phyloP scores from a whole-genome alignment of 2,888 invertebrate genomes.

The Macrosoma leucophasiata region DNA sequence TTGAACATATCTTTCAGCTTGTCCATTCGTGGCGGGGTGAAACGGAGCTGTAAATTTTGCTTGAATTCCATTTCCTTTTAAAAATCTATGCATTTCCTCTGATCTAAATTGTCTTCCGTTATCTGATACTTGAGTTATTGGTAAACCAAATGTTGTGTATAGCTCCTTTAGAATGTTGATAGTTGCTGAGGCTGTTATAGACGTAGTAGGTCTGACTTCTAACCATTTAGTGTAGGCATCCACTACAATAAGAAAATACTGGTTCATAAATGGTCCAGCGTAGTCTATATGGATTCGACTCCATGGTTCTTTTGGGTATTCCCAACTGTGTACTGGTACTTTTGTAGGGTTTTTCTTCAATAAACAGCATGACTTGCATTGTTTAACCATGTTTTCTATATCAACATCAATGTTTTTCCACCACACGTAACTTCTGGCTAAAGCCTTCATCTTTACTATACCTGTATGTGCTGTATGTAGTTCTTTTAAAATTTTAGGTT shows the following conservation, averaged over 20 bases:
- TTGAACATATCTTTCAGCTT: constrained; percentile 20
- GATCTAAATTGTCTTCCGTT: constrained; percentile 17
- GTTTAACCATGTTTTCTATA: constrained; percentile 1
- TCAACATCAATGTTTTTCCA: constrained; percentile 7
- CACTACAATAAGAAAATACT: constrained; percentile 15
- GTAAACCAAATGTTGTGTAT: constrained; percentile 14
- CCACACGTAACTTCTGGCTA: constrained; percentile 2
- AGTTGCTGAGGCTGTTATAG: constrained; percentile 10
- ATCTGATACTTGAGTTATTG: constrained; percentile 11
- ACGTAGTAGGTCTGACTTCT: constrained; percentile 10
- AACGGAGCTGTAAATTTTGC: constrained; percentile 18
- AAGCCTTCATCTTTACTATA: constrained; percentile 4
- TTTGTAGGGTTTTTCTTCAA: constrained; percentile 14
- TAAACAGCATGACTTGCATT: constrained; percentile 1
- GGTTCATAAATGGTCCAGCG: constrained; percentile 17
- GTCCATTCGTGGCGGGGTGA: constrained; percentile 22
- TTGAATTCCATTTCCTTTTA: constrained; percentile 14
- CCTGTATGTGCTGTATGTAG: no score
- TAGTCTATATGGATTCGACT: constrained; percentile 19
- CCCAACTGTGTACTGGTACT: constrained; percentile 13
- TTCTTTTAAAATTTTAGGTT: no score
- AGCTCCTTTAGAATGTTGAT: constrained; percentile 11
- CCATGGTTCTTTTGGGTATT: constrained; percentile 15
- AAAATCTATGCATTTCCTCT: constrained; percentile 19
- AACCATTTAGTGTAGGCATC: constrained; percentile 20